These are phyloP conservation scores for Eulemur macaco DNA, from an alignment of 2,113 vertebrate genomes.

Conservation along the genomic window DNA sequence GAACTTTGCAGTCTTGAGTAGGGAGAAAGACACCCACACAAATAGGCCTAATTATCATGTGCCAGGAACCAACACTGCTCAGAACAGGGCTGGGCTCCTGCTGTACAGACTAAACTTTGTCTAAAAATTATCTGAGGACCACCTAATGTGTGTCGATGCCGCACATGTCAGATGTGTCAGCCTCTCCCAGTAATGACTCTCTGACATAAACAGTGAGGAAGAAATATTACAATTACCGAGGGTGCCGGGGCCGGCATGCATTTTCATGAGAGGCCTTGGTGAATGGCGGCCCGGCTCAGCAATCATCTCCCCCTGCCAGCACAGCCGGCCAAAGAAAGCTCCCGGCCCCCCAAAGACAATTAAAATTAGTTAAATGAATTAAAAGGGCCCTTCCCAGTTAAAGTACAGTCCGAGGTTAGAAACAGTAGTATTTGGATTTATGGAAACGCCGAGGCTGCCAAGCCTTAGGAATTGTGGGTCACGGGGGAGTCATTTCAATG, in stretches of 20 bases:
- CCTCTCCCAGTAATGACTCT: slow-evolving; percentile 92
- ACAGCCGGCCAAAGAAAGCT: slow-evolving; percentile 79
- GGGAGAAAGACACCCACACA: background rate
- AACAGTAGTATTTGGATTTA: slow-evolving; percentile 83
- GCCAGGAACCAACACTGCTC: slow-evolving; percentile 70
- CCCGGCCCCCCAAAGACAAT: slow-evolving; percentile 83
- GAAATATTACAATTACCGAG: slow-evolving; percentile 93
- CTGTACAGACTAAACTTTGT: slow-evolving; percentile 82
- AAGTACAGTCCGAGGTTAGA: slow-evolving; percentile 83
- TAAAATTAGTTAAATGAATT: slow-evolving; percentile 86
- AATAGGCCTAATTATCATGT: background rate
- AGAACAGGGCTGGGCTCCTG: slow-evolving; percentile 86
- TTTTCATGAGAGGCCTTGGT: slow-evolving; percentile 89
- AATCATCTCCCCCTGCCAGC: slow-evolving; percentile 87
- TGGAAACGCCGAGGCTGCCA: slow-evolving; percentile 80
- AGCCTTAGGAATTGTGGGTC: slow-evolving; percentile 81
- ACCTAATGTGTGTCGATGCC: slow-evolving; percentile 92
- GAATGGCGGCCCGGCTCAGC: slow-evolving; percentile 89
- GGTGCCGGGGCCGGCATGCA: slow-evolving; percentile 89
- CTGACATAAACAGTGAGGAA: slow-evolving; percentile 95
- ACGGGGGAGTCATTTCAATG: slow-evolving; percentile 80
- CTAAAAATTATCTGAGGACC: slow-evolving; percentile 93
- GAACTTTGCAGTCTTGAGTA: background rate
- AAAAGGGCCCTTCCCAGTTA: slow-evolving; percentile 78
- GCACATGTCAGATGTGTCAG: slow-evolving; percentile 93